Base-by-base conservation (phyloP, 2,113 vertebrate genomes). In the Burhinus bistriatus region DNA sequence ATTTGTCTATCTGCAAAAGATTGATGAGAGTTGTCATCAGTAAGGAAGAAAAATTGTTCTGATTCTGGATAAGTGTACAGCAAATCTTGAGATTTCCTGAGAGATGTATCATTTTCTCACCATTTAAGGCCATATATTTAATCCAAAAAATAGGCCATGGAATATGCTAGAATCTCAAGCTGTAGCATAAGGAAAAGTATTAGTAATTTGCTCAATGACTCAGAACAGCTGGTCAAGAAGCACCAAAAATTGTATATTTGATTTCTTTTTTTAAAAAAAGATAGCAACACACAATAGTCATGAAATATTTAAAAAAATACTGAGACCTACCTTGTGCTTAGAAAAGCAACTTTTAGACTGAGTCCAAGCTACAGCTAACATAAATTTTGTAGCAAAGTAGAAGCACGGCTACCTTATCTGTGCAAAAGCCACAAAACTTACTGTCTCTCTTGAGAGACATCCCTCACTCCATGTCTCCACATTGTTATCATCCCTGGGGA, bases 1-100 rank as follows among this genome's bases (percentile, higher is more conserved):
- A 96, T 97, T 97, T 97, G 84, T 95, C 95, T 73, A 10, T 82
- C 96, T 97, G 89, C 86, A 93, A 97, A 94, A 98, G 97, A 98
- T 96, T 96, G 95, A 98, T 95, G 95, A 95, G 57, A 79, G 42
- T 51, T 97, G 96, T 95, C 49, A 25, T 32, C 25, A 6, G 40
- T 91, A 95, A 96, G 93, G 94, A 97, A 97, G 96, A 98, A 97
- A 98, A 97, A 98, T 96, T 15, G 45, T 93, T 87, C 80, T 38
- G 93, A 96, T 95, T 97, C 91, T 95, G 89, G 66, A 78, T 95
- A 97, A 96, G 84, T 51, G 83, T 89, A 89, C 7, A 95, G 83
- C 62, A 94, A 65, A 93, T 94, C 52, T 89, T 90, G 52, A 73
- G 73, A 72, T 96, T 97, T 95, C 78, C 68, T 72, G 96, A 97